Evolutionary conservation across 2,888 invertebrate genomes (phyloP).

Genomic region (Allolobophora icterica): DNA sequence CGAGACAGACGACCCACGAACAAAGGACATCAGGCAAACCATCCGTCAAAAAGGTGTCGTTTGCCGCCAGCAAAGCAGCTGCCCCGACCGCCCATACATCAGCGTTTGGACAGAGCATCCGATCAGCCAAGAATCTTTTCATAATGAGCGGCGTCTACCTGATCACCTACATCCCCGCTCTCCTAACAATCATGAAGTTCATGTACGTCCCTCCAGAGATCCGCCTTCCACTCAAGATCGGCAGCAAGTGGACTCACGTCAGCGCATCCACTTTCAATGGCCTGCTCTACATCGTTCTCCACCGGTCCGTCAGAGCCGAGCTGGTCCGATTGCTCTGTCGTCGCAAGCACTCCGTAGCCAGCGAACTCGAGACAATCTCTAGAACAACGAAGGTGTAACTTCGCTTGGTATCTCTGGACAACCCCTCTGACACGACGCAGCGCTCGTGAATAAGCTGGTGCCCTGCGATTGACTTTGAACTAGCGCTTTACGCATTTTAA

Average conservation of each 20-base stretch:
- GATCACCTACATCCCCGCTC: neutral
- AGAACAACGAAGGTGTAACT: neutral
- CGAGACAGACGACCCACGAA: neutral
- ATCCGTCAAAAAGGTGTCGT: neutral
- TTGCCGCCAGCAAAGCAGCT: neutral
- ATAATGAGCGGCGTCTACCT: slow-evolving; percentile 12
- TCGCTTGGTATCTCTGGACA: no score
- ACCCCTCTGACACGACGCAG: no score
- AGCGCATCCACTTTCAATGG: neutral
- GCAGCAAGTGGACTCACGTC: neutral
- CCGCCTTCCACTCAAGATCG: neutral
- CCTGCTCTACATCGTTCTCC: slow-evolving; percentile 1
- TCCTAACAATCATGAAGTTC: neutral
- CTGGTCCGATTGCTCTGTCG: neutral
- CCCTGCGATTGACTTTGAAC: no score
- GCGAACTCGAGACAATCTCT: neutral
- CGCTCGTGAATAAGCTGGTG: no score
- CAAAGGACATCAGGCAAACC: neutral
- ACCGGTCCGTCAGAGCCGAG: neutral
- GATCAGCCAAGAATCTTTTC: slow-evolving; percentile 24
- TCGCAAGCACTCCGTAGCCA: neutral
- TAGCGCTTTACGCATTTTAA: no score
- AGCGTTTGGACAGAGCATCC: neutral
- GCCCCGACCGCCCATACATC: neutral
- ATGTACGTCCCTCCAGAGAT: neutral